These are phyloP conservation scores for Mellivora capensis DNA, from an alignment of 2,113 vertebrate genomes.

Conservation along the genomic window DNA sequence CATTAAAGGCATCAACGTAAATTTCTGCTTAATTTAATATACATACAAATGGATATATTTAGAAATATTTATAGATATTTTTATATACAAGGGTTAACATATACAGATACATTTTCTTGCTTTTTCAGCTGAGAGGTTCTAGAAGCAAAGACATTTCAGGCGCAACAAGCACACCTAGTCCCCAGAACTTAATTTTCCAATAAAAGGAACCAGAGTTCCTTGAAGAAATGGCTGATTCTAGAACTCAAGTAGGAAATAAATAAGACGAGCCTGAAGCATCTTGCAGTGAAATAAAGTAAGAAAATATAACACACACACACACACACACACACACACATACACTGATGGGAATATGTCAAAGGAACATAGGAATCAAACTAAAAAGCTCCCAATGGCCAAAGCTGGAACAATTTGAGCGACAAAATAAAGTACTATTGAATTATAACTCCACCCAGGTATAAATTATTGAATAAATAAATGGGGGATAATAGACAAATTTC, in stretches of 20 bases:
- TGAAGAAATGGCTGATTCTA: background rate
- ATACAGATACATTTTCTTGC: background rate
- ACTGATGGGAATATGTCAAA: background rate
- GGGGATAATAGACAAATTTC: background rate
- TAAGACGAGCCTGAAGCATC: background rate
- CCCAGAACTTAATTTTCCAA: background rate
- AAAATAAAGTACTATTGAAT: background rate
- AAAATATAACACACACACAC: background rate
- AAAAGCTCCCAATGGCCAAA: background rate
- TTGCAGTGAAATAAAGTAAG: background rate
- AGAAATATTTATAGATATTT: background rate
- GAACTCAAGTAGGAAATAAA: background rate
- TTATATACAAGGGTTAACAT: background rate
- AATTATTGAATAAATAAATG: background rate
- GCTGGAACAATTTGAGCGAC: background rate
- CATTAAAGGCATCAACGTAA: background rate
- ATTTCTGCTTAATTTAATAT: constrained; percentile 20
- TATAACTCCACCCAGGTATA: background rate
- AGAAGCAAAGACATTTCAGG: background rate
- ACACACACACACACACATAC: background rate
- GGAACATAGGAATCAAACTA: background rate
- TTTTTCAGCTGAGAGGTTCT: background rate
- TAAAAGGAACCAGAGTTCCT: background rate
- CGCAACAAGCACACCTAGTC: background rate
- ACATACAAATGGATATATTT: background rate